Percentiles rank a stretch among this genome's conserved stretches.
Evolutionary conservation across 37 sponge, comb jelly and placozoan species (phyloP).

Genomic region (Tethya wilhelma): DNA sequence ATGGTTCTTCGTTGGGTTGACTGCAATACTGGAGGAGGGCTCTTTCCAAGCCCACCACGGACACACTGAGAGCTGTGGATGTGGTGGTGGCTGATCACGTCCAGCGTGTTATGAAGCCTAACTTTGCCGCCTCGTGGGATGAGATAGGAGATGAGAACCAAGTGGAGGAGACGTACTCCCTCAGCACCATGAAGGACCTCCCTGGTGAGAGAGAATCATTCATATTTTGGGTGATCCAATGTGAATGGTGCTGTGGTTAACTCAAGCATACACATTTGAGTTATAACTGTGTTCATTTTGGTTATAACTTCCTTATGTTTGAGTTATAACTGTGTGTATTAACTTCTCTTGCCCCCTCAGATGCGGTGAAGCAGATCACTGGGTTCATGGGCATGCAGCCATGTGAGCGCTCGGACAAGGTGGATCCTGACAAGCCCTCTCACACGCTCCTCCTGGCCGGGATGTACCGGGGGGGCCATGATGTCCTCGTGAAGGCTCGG

Average conservation of each 20-base stretch:
- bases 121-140: conserved; percentile 96
- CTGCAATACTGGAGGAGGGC: conserved; percentile 89
- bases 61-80: conserved; percentile 81
- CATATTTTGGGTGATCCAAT: too few relatives aligned
- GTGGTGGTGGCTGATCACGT: conserved; percentile 89
- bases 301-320: too few relatives aligned
- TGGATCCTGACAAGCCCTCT: conserved; percentile 72
- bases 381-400: conserved; percentile 97
- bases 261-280: too few relatives aligned
- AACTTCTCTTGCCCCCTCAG: too few relatives aligned
- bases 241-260: too few relatives aligned
- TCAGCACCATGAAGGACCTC: conserved; percentile 84
- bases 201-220: conserved; percentile 57
- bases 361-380: conserved; percentile 93
- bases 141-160: conserved; percentile 95
- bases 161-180: conserved; percentile 89
- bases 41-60: conserved; percentile 91
- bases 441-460: conserved; percentile 96
- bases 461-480: conserved; percentile 86
- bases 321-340: too few relatives aligned
- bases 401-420: conserved; percentile 93
- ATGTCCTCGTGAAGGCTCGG: conserved; percentile 82
- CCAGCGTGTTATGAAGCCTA: conserved; percentile 93
- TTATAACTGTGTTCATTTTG: too few relatives aligned
- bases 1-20: conserved; percentile 79